phyloP scores from a whole-genome alignment of 2,797 vertebrate genomes.

The Champsocephalus esox region DNA sequence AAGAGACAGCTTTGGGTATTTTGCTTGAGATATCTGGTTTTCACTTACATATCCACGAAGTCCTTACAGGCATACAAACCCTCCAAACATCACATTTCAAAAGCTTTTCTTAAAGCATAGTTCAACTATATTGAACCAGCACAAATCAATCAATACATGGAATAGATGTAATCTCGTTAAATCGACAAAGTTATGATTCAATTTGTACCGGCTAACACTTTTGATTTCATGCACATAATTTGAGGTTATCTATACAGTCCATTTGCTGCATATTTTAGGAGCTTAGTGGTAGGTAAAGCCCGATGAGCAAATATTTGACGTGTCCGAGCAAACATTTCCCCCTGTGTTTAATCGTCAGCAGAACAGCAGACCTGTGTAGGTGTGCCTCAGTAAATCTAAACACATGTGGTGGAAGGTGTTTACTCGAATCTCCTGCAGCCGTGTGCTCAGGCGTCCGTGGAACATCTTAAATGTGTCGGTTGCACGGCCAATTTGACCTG shows the following conservation, averaged over 20 bases:
- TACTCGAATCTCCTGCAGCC: slow-evolving; percentile 72
- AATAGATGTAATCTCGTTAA: slow-evolving; percentile 11
- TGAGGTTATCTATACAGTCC: slow-evolving; percentile 24
- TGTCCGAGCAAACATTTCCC: slow-evolving; percentile 77
- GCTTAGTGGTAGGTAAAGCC: slow-evolving; percentile 76
- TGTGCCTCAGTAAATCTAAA: slow-evolving; percentile 79
- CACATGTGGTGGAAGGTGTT: slow-evolving; percentile 78
- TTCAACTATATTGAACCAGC: not conserved
- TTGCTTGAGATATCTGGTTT: slow-evolving; percentile 3
- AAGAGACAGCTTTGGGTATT: not conserved
- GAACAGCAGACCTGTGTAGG: slow-evolving; percentile 77
- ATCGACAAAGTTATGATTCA: slow-evolving; percentile 2
- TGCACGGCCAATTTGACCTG: slow-evolving; percentile 81
- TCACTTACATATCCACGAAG: not conserved
- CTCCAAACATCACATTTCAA: not conserved
- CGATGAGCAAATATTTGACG: slow-evolving; percentile 79
- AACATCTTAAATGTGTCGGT: slow-evolving; percentile 74
- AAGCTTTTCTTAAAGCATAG: not conserved
- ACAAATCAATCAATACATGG: not conserved
- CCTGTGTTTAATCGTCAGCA: slow-evolving; percentile 68
- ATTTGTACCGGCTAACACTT: slow-evolving; percentile 30
- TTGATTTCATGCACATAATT: slow-evolving; percentile 53
- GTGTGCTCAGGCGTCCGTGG: slow-evolving; percentile 66
- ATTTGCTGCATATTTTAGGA: slow-evolving; percentile 78
- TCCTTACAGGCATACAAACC: not conserved